Conservation (phyloP, 2,888 invertebrate species). For the Odontomyia ornata region DNA sequence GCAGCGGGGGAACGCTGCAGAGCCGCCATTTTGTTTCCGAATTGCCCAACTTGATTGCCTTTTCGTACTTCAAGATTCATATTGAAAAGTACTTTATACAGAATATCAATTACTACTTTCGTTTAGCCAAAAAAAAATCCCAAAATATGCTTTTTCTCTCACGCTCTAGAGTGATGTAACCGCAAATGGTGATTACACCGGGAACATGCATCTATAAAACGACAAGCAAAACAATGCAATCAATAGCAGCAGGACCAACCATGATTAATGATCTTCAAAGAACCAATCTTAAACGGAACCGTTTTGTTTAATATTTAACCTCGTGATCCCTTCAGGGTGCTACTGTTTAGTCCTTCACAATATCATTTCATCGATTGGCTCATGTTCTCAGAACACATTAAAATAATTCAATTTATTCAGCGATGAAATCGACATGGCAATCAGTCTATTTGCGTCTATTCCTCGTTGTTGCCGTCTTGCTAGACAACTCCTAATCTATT, state of each 20-base stretch:
- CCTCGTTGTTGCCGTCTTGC: neutral
- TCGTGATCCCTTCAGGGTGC: constrained; percentile 1
- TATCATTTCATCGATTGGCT: neutral
- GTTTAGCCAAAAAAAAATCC: too few species aligned
- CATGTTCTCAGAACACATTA: constrained; percentile 51
- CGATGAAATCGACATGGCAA: constrained; percentile 54
- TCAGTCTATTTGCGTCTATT: constrained; percentile 14
- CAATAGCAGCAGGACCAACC: neutral
- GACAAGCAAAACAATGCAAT: neutral
- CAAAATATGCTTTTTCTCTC: too few species aligned
- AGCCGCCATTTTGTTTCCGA: too few species aligned
- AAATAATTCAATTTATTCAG: constrained; percentile 63
- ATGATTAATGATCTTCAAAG: neutral
- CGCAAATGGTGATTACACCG: too few species aligned
- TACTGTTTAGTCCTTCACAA: neutral
- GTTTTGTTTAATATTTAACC: constrained; percentile 44
- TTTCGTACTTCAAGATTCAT: too few species aligned
- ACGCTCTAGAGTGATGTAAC: too few species aligned
- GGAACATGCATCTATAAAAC: too few species aligned
- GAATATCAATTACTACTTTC: too few species aligned
- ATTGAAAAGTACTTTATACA: too few species aligned
- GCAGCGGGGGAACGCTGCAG: too few species aligned
- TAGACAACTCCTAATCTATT: neutral
- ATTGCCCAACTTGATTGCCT: too few species aligned
- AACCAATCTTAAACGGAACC: neutral